Conservation (phyloP, 2,888 invertebrate genomes). For the Hirtodrosophila duncani region DNA sequence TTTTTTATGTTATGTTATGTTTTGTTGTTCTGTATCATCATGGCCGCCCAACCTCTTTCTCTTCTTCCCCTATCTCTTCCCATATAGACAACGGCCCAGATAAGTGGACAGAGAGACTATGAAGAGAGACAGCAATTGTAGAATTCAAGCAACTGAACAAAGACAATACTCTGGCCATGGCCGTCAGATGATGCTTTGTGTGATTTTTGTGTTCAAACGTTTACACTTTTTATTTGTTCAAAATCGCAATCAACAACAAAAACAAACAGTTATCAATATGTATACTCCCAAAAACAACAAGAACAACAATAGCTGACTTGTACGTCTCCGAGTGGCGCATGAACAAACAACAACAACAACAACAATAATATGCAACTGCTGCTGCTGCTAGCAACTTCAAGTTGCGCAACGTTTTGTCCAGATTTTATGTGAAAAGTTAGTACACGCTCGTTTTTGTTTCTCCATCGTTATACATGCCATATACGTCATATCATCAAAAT, state of each 20-base stretch:
- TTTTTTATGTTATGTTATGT: conserved; percentile 44
- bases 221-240: conserved; percentile 62
- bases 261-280: conserved; percentile 12
- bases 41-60: conserved; percentile 42
- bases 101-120: conserved; percentile 72
- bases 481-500: background rate
- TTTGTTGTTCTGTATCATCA: conserved; percentile 48
- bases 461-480: conserved; percentile 5
- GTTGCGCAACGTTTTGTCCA: conserved; percentile 67
- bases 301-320: conserved; percentile 32
- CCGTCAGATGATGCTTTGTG: conserved; percentile 64
- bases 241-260: conserved; percentile 18
- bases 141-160: conserved; percentile 71
- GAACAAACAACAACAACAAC: conserved; percentile 32
- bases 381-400: conserved; percentile 57
- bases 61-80: conserved; percentile 40
- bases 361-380: no score
- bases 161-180: conserved; percentile 51
- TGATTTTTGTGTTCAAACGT: conserved; percentile 72
- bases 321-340: conserved; percentile 31
- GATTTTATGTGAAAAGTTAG: conserved; percentile 70
- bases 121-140: conserved; percentile 35
- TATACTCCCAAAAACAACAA: conserved; percentile 13
- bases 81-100: conserved; percentile 78
- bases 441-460: conserved; percentile 30